phyloP scores from a whole-genome alignment of 2,113 vertebrate species.

The Rafetus swinhoei region DNA sequence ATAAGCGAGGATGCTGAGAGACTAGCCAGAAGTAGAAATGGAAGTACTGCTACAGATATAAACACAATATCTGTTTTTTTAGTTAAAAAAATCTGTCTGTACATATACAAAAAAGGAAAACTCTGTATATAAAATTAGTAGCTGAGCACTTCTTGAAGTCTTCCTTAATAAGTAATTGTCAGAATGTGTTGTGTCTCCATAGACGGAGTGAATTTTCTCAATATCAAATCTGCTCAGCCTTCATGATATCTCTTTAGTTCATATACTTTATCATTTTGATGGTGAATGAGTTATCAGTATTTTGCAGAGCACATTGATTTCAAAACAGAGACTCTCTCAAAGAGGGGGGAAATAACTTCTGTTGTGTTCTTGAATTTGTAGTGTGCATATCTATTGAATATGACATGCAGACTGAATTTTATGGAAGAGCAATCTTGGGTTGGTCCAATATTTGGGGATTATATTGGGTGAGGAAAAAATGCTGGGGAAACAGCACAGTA shows the following conservation, averaged over 20 bases:
- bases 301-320: slow-evolving; percentile 68
- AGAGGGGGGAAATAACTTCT: slow-evolving; percentile 73
- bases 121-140: slow-evolving; percentile 20
- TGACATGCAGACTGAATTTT: slow-evolving; percentile 70
- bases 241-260: slow-evolving; percentile 74
- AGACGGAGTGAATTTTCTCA: slow-evolving; percentile 66
- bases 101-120: slow-evolving; percentile 1
- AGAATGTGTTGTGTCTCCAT: slow-evolving; percentile 71
- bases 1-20: neutral
- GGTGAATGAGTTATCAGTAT: slow-evolving; percentile 73
- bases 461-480: slow-evolving; percentile 48
- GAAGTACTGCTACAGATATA: neutral
- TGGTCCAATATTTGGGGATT: slow-evolving; percentile 69
- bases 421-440: slow-evolving; percentile 75
- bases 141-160: slow-evolving; percentile 35
- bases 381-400: slow-evolving; percentile 72
- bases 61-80: neutral
- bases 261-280: slow-evolving; percentile 67
- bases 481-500: slow-evolving; percentile 71
- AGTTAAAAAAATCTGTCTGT: neutral
- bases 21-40: neutral
- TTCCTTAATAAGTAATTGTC: slow-evolving; percentile 64
- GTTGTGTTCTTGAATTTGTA: slow-evolving; percentile 74
- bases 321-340: slow-evolving; percentile 68
- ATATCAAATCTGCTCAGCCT: slow-evolving; percentile 67